Evolutionary conservation across 2,113 vertebrate species (phyloP), one percentile per base, ranked within the genome.

Genomic region (Taxidea taxus): DNA sequence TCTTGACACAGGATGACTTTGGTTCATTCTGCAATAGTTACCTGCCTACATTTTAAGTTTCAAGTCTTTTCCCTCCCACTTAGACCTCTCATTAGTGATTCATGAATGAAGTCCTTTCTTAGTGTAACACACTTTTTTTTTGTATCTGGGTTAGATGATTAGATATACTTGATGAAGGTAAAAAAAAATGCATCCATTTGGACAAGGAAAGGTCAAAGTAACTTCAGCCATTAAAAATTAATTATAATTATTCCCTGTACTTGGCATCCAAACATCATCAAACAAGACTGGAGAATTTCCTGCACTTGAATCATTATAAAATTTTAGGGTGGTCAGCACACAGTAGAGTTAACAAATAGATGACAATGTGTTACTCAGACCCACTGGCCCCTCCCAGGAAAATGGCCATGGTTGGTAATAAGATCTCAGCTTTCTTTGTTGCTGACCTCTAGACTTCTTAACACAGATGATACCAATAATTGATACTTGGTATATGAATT

Each of bases 1-100:
- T 72, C 58, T 78, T 93, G 64, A 97, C 83, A 94, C 16, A 95
- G 70, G 94, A 66, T 64, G 87, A 60, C 58, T 60, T 80, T 64
- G 12, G 21, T 87, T 95, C 82, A 80, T 93, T 8, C 70, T 3
- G 3, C 44, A 81, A 49, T 87, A 87, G 11, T 70, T 39, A 91
- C 54, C 80, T 74, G 64, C 15, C 31, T 92, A 42, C 56, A 82
- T 85, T 92, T 94, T 60, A 81, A 85, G 66, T 84, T 87, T 94
- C 49, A 64, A 60, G 5, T 77, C 94, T 66, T 13, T 54, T 49
- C 14, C 10, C 9, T 90, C 37, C 23, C 31, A n/a, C 62, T 93
- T 80, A 77, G 20, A 44, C 15, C 31, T 74, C 31, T 90, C 31
- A 77, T 94, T 95, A 95, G 78, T 87, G 72, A 82, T 89, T 95